A percentile compares a stretch with the other conserved stretches of the same genome.
Conservation (phyloP, 2,113 vertebrate genomes). For the Trichechus manatus region DNA sequence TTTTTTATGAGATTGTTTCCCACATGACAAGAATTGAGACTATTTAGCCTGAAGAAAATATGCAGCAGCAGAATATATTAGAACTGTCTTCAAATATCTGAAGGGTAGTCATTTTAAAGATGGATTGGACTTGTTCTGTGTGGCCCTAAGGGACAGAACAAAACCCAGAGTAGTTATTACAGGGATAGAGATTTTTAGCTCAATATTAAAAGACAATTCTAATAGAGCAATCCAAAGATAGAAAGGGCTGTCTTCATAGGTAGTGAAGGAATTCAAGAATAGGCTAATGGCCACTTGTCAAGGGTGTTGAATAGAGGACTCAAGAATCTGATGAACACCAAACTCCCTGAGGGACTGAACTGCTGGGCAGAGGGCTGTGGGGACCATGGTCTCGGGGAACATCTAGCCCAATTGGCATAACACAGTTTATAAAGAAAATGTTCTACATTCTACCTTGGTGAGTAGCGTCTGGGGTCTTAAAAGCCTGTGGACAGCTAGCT, state of each 20-base stretch:
- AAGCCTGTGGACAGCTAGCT: no score
- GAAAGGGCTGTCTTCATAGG: slow-evolving; percentile 20
- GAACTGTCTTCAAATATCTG: slow-evolving; percentile 52
- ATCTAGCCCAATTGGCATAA: no score
- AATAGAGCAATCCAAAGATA: slow-evolving; percentile 56
- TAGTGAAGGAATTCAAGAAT: slow-evolving; percentile 15
- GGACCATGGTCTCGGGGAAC: no score
- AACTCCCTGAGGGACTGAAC: no score
- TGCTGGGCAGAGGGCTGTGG: no score
- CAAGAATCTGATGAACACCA: slow-evolving; percentile 37
- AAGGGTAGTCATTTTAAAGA: slow-evolving; percentile 61
- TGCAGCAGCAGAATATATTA: slow-evolving; percentile 32
- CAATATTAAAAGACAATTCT: slow-evolving; percentile 52
- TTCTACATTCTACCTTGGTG: no score
- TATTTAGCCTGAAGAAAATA: slow-evolving; percentile 58
- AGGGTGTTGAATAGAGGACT: slow-evolving; percentile 13
- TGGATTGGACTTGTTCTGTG: slow-evolving; percentile 17
- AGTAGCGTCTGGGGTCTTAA: no score
- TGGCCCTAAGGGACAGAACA: slow-evolving; percentile 1
- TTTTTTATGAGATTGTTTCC: slow-evolving; percentile 47
- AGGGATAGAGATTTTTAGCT: slow-evolving; percentile 12
- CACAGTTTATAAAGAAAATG: no score
- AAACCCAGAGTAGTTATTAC: slow-evolving; percentile 44
- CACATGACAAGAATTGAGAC: slow-evolving; percentile 26
- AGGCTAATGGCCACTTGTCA: slow-evolving; percentile 59